A percentile compares a stretch with the other conserved stretches of the same genome.
phyloP scores from a whole-genome alignment of 2,797 vertebrate species.

The Huso huso region DNA sequence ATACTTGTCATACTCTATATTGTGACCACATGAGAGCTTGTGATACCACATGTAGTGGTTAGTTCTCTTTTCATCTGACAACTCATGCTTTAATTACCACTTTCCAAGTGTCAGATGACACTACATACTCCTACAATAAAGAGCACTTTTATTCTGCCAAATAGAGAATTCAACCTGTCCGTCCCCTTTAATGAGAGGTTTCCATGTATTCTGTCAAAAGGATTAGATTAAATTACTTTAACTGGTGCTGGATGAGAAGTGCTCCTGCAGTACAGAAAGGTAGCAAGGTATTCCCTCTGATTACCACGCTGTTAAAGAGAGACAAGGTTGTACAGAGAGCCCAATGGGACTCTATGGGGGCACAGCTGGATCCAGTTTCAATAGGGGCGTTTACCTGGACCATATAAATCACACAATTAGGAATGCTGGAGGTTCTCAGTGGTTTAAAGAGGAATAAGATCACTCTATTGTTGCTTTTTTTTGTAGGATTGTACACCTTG shows the following conservation, averaged over 20 bases:
- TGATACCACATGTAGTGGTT: conserved; percentile 40
- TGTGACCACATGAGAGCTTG: conserved; percentile 26
- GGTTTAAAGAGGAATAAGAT: too few species aligned
- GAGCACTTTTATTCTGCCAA: conserved; percentile 22
- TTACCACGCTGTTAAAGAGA: conserved; percentile 6
- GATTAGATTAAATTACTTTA: conserved; percentile 40
- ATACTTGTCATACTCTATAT: conserved; percentile 6
- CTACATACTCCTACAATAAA: conserved; percentile 20
- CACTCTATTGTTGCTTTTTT: too few species aligned
- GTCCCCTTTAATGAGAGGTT: conserved; percentile 38
- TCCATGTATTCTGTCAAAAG: conserved; percentile 20
- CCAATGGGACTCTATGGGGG: not conserved
- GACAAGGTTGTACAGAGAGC: conserved; percentile 1
- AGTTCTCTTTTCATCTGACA: conserved; percentile 22
- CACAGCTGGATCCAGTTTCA: conserved; percentile 1
- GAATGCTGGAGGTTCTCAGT: too few species aligned
- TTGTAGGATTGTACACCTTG: too few species aligned
- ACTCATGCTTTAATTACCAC: conserved; percentile 24
- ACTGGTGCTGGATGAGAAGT: conserved; percentile 22
- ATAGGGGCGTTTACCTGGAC: not conserved
- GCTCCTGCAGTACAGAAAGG: conserved; percentile 27
- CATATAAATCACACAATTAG: too few species aligned
- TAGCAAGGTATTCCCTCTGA: not conserved
- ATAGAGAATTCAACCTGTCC: conserved; percentile 31
- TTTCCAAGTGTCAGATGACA: conserved; percentile 12